Evolutionary conservation across 2,113 vertebrate species (phyloP), one percentile per base, ranked within the genome.

Genomic region (Spilogale gracilis): DNA sequence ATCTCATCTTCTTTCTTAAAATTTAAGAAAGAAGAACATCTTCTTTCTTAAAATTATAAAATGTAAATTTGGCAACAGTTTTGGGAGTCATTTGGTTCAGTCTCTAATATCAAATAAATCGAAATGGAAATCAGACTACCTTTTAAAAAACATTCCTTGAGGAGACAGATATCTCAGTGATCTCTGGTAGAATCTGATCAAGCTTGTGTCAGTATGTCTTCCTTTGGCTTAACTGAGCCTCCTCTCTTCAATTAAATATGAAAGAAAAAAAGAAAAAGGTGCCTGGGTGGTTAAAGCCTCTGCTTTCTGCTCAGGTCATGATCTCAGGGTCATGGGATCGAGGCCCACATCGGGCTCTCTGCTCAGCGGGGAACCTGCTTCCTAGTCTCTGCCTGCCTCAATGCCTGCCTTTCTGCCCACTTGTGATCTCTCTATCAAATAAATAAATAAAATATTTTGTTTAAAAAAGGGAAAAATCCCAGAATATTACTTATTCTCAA

Each of bases 241-340:
- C 13, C 20, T 79, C 58, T 89, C 61, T 87, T 93, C 17, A 90
- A 88, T 95, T 80, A 91, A 93, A 96, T 85, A 67, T 82, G 43
- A 54, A 81, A 76, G 67, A 67, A 30, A n/a, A 13, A 32, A 4
- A 43, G 14, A 52, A 0, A 76, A 23, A 38, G 38, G 38, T 38
- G 38, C 38, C 38, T 38, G 38, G 38, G 38, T 38, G 38, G 38
- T 38, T 38, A 38, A 38, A 38, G 38, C 38, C 38, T 38, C 38
- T 38, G 38, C 38, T 38, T 38, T 38, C 38, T 38, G 38, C 38
- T 38, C 38, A 38, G 38, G 38, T 38, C 38, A 38, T 38, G 38
- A 38, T 38, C 38, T 38, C 38, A 38, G 38, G 38, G 38, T 38
- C 38, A 38, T 38, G 38, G 38, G 38, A 38, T 38, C 38, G 38